Base-by-base conservation (phyloP, 2,797 vertebrate genomes). In the Hippocampus kuda region DNA sequence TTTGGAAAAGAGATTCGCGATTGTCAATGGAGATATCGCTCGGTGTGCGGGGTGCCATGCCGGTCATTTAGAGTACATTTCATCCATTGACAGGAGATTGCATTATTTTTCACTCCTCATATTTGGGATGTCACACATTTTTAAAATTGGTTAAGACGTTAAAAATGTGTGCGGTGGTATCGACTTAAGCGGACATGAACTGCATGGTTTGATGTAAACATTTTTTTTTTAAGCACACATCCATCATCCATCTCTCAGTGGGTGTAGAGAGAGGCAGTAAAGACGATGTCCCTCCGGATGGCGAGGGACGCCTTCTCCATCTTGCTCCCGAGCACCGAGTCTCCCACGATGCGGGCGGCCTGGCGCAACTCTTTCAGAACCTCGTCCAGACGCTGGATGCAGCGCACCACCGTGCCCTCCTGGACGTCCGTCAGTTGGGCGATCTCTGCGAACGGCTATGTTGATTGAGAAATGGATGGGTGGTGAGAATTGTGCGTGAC, bases 381-480 rank as follows among this genome's bases (percentile, higher is more conserved):
- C 87, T 97, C 95, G 0, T 94, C 94, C 86, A 97, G 87, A 26
- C 94, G 92, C 83, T 97, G 94, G 81, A 96, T 94, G 76, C 95
- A 95, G 75, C 95, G 94, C 60, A 97, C 94, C 65, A 97, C 92
- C 3, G 94, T 91, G 65, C 95, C 95, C 82, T 97, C 94, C 69
- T 96, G 95, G 34, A 95, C 92, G 57, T 95, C 94, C 0, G 95
- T 95, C 71, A 97, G 90, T 76, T 80, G 84, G 27, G 93, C 93
- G 49, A 97, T 90, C 80, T 96, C 94, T 0, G 94, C 90, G 59
- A 97, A 97, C 0, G 94, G 94, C 94, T 94, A 80, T 2, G 2
- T 57, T 2, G 2, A n/a, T 9, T 34, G 5, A 59, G 48, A 48
- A n/a, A 62, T 16, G 26, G 46, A 20, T 22, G 44, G 4, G 49